A percentile compares a stretch with the other conserved stretches of the same genome.
Conservation (phyloP, 2,797 vertebrate species). For the Diplodus sargus region DNA sequence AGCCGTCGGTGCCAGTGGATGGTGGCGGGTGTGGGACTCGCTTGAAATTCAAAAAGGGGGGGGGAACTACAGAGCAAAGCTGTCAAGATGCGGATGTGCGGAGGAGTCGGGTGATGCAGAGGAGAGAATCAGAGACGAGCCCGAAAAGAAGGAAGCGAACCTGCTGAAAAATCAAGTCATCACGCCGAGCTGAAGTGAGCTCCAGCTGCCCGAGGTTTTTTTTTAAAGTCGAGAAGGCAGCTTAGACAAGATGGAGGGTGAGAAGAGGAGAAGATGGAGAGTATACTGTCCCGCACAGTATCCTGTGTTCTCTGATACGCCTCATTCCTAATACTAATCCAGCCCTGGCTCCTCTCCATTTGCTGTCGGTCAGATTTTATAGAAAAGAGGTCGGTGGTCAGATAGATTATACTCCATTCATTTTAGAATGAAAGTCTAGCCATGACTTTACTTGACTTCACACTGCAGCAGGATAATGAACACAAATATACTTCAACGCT, state of each 20-base stretch:
- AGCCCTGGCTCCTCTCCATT: neutral
- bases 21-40: conserved; percentile 19
- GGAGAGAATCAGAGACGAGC: conserved; percentile 30
- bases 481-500: no score
- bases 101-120: conserved; percentile 56
- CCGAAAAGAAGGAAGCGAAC: conserved; percentile 23
- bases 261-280: conserved; percentile 5
- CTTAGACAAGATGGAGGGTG: neutral
- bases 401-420: neutral
- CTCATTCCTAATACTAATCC: neutral
- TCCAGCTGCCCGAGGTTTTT: conserved; percentile 38
- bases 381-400: neutral
- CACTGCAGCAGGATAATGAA: no score
- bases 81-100: conserved; percentile 58
- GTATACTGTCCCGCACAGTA: neutral
- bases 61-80: conserved; percentile 48
- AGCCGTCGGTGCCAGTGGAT: conserved; percentile 7
- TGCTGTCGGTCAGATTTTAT: neutral
- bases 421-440: neutral
- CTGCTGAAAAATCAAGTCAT: conserved; percentile 60
- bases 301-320: neutral
- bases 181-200: conserved; percentile 37
- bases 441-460: no score
- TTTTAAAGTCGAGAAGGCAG: conserved; percentile 6
- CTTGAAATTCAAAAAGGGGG: conserved; percentile 59